Base-by-base conservation (phyloP, 2,797 vertebrate species). In the Scolopax rusticola region DNA sequence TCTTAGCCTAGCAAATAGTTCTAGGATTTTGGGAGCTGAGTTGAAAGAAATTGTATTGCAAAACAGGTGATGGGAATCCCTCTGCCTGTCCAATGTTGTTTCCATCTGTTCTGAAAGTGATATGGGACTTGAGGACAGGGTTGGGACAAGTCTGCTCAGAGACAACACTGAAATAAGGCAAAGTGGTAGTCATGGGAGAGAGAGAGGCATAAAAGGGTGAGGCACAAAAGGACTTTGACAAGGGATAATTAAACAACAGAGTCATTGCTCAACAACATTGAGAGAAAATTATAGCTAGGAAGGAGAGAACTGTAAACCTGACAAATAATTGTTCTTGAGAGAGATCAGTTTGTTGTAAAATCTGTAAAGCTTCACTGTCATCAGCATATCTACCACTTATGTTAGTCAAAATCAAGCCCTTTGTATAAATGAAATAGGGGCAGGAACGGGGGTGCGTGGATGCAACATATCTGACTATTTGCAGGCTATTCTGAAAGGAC, bases 361-460 rank as follows among this genome's bases (percentile, higher is more conserved):
- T 70, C 16, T 32, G 33, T 76, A 67, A 92, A 87, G 68, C 18
- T 89, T 79, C 56, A 43, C 24, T 82, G 74, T 64, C 48, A 53
- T 78, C 38, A 54, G 30, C n/a, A 3, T 68, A 71, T 40, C 61
- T 68, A 18, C 27, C 1, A 4, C 32, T 85, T 50, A 48, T 0
- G 9, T 75, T 77, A 71, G 70, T 16, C 64, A 68, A 47, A 79
- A 51, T 71, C 38, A 71, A 51, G 8, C 56, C 68, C 45, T 77
- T 74, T 69, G 43, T 43, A 14, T 54, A 56, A 63, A 61, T 57
- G n/a, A 87, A 84, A 89, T 3, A 76, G 54, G 28, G 73, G 40
- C 56, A 63, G 70, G 50, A 93, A 74, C 0, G 0, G 27, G 24
- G 14, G 10, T 0, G 0, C 75, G 25, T 38, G 90, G 30, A 69